Percentiles rank a stretch among this genome's conserved stretches.
phyloP scores from a whole-genome alignment of 2,888 invertebrate species.

The Acrobasis suavella region DNA sequence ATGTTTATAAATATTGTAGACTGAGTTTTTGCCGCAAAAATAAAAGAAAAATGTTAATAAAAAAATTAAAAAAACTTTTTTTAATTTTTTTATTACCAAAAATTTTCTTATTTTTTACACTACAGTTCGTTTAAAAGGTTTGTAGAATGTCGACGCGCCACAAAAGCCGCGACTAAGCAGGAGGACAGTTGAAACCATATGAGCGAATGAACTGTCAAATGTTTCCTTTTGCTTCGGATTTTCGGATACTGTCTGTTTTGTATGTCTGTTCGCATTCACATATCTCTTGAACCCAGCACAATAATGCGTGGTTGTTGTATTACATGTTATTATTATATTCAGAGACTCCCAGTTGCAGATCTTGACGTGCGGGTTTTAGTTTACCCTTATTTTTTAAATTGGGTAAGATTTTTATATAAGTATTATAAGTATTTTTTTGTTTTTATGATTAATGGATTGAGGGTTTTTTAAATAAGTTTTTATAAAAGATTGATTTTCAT shows the following conservation, averaged over 20 bases:
- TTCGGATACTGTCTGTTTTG: background rate
- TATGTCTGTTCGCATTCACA: constrained; percentile 7
- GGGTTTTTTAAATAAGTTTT: background rate
- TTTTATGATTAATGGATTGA: no score
- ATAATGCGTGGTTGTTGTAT: constrained; percentile 7
- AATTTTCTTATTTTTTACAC: no score
- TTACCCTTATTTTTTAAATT: background rate
- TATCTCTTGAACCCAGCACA: constrained; percentile 19
- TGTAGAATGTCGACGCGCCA: no score
- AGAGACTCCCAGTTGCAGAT: background rate
- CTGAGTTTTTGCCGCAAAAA: no score
- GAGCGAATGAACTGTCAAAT: background rate
- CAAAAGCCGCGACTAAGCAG: no score
- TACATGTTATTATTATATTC: background rate
- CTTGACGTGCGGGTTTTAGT: background rate
- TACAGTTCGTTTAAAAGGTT: no score
- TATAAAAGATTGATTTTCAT: background rate
- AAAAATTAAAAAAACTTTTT: no score
- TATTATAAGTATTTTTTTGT: no score
- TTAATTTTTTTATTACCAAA: no score
- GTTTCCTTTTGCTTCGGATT: background rate
- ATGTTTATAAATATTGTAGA: no score
- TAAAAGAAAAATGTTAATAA: no score
- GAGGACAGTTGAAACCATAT: no score
- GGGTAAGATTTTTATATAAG: background rate